These are phyloP conservation scores for Rostratula benghalensis DNA, from an alignment of 2,113 vertebrate species.

Conservation along the genomic window DNA sequence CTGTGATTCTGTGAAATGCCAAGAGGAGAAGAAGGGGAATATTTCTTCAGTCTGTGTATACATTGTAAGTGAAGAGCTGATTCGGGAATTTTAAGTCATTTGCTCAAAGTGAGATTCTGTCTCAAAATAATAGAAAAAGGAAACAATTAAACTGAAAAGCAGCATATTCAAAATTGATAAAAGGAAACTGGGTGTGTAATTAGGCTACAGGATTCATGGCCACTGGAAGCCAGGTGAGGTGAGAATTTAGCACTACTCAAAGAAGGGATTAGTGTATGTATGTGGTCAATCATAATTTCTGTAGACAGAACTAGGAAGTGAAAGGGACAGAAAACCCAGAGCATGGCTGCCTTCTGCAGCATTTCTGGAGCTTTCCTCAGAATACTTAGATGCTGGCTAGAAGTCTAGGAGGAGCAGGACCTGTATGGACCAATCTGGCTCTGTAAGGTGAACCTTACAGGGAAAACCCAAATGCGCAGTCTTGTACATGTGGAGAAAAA, in stretches of 20 bases:
- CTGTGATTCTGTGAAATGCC: no score
- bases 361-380: background rate
- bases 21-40: background rate
- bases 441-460: background rate
- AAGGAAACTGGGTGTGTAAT: background rate
- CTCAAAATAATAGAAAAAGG: background rate
- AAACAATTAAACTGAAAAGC: background rate
- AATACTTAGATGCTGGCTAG: background rate
- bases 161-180: background rate
- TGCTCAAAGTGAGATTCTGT: background rate
- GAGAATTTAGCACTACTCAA: background rate
- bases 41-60: background rate
- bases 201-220: background rate
- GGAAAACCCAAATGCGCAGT: background rate
- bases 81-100: background rate
- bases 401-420: background rate
- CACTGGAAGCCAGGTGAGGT: background rate
- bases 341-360: rapidly evolving
- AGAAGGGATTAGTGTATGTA: background rate
- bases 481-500: background rate
- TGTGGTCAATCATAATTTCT: background rate
- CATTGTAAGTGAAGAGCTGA: background rate
- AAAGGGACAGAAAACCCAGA: background rate
- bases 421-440: background rate
- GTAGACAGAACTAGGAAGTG: background rate